These are phyloP conservation scores for Ceratosolen fusciceps DNA, from an alignment of 1,140 invertebrate genomes.

Conservation along the genomic window DNA sequence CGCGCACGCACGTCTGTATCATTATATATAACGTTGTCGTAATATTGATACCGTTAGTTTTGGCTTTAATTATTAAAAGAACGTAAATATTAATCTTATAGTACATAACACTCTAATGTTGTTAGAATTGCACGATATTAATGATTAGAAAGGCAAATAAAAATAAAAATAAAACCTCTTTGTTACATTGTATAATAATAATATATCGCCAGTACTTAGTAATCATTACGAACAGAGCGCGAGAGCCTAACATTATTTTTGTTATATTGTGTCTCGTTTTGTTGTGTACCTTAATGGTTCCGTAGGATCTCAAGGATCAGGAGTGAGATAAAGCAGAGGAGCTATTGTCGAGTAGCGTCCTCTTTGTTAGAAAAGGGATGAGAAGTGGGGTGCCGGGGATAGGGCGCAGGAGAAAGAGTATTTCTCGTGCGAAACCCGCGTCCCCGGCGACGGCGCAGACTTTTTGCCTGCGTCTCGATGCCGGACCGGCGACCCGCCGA, in stretches of 20 bases:
- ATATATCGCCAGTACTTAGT: constrained; percentile 24
- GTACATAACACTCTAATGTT: constrained; percentile 34
- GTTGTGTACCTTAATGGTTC: constrained; percentile 55
- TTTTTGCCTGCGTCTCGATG: constrained; percentile 10
- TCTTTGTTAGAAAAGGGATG: constrained; percentile 46
- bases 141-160: background rate
- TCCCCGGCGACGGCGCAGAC: constrained; percentile 6
- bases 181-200: constrained; percentile 8
- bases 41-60: constrained; percentile 42
- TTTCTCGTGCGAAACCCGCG: constrained; percentile 8
- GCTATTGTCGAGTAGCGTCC: constrained; percentile 39
- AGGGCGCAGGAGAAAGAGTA: constrained; percentile 17
- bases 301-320: constrained; percentile 55
- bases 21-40: constrained; percentile 38
- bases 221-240: constrained; percentile 9
- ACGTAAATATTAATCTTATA: constrained; percentile 41
- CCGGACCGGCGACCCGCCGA: constrained; percentile 11
- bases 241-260: constrained; percentile 10
- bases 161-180: background rate
- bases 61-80: constrained; percentile 33
- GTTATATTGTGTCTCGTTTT: constrained; percentile 34
- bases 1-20: background rate
- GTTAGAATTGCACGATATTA: constrained; percentile 44
- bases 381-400: constrained; percentile 22
- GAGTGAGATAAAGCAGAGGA: constrained; percentile 36